Evolutionary conservation across 1,140 invertebrate species (phyloP), one percentile per base, ranked within the genome.

Genomic region (Lutraria rhynchaena): DNA sequence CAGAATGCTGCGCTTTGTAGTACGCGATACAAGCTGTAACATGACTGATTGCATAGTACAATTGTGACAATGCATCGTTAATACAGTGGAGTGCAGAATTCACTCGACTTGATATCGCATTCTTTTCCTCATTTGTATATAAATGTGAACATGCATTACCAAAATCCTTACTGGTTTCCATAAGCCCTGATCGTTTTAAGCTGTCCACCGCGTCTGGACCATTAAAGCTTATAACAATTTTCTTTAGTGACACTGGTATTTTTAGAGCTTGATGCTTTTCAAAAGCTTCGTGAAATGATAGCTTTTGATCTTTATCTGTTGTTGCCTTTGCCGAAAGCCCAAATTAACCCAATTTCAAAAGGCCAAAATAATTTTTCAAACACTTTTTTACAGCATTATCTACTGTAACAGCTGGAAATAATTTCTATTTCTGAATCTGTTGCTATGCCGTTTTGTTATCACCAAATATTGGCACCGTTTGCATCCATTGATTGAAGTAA

Each of bases 281-380:
- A 67, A 67, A 41, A 46, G 17, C 37, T 24, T 41, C 24, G n/a
- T 67, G 46, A 67, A 67, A 67, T 46, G 9, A 1, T 13, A 46
- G n/a, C 24, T 67, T 67, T 41, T 67, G 63, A 44, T 67, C 22
- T 46, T 44, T 13, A 29, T 27, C 3, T 1, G 19, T 13, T 13
- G 7, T n/a, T 11, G 37, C 19, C 5, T 11, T 17, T 37, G 35
- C 37, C 22, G 63, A 67, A 11, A 67, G n/a, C 24, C 63, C 63
- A 46, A 67, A 35, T 13, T 44, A n/a, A 29, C 37, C 63, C 19
- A 67, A n/a, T 17, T 67, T 67, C 19, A 37, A 65, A 65, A 37
- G 61, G 61, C 61, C 63, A 44, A 49, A 67, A 67, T 24, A 67
- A 35, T 22, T 67, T 67, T 67, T 67, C 37, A 46, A 67, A 46